Evolutionary conservation across 2,113 vertebrate species (phyloP).

Genomic region (Emydura subglobosa): DNA sequence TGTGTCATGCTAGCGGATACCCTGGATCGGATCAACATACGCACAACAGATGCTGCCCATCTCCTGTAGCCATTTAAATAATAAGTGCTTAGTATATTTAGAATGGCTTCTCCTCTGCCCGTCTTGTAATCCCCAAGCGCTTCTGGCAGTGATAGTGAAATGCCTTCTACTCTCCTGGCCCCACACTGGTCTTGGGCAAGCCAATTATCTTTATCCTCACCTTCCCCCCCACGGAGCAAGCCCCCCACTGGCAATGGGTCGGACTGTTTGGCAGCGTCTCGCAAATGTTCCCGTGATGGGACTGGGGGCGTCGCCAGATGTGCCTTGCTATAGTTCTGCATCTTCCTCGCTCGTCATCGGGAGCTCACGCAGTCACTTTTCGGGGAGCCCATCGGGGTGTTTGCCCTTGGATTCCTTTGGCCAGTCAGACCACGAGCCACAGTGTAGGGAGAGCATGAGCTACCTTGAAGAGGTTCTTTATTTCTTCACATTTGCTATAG

Average conservation of each 20-base stretch:
- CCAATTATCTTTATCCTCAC: not conserved
- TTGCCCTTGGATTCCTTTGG: not conserved
- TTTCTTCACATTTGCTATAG: not conserved
- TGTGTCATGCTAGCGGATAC: not conserved
- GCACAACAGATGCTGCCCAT: not conserved
- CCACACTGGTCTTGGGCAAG: not conserved
- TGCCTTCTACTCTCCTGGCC: not conserved
- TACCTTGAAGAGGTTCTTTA: not conserved
- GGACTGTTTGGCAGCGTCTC: conserved; percentile 45
- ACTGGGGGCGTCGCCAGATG: not conserved
- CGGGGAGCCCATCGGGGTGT: not conserved
- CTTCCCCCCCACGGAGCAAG: not conserved
- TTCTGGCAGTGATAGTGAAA: not conserved
- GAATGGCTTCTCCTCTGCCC: not conserved
- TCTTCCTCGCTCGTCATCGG: not conserved
- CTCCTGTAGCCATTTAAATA: not conserved
- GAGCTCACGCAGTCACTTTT: not conserved
- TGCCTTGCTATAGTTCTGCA: not conserved
- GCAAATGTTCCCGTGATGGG: too few relatives aligned
- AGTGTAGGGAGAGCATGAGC: not conserved
- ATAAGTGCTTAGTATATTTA: not conserved
- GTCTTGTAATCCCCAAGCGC: too few relatives aligned
- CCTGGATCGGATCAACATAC: not conserved
- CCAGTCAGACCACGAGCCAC: not conserved
- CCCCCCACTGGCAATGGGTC: not conserved